These are phyloP conservation scores for Apocheima hispidaria DNA, from an alignment of 2,888 invertebrate genomes.

Conservation along the genomic window DNA sequence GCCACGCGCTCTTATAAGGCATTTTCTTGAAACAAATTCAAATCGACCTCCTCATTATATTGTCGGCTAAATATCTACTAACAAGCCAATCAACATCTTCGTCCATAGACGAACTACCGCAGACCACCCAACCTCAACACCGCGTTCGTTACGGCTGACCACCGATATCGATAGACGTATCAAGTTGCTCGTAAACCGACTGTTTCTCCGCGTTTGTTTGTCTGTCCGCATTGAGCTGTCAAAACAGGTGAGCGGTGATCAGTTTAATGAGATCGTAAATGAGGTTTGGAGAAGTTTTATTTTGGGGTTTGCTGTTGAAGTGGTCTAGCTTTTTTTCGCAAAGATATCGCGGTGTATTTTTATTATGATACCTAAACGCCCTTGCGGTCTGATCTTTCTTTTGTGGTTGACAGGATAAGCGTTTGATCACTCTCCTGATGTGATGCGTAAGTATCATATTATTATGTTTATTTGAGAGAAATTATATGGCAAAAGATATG, in stretches of 20 bases:
- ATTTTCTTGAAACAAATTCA: too few relatives aligned
- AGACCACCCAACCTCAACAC: slow-evolving; percentile 29
- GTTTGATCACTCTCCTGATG: too few relatives aligned
- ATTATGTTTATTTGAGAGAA: too few relatives aligned
- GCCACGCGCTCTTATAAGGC: too few relatives aligned
- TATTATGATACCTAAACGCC: background rate
- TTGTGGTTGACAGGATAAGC: too few relatives aligned
- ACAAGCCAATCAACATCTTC: background rate
- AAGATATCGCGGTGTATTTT: background rate
- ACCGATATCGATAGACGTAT: slow-evolving; percentile 43
- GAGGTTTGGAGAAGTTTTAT: slow-evolving; percentile 1
- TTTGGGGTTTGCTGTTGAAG: slow-evolving; percentile 1
- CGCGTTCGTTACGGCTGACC: slow-evolving; percentile 23
- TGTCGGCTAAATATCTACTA: background rate
- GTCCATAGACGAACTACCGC: slow-evolving; percentile 1
- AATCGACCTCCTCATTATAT: too few relatives aligned
- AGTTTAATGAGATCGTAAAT: slow-evolving; percentile 29
- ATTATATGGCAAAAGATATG: too few relatives aligned
- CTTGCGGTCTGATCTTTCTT: background rate
- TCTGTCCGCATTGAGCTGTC: slow-evolving; percentile 41
- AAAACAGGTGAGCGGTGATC: slow-evolving; percentile 45
- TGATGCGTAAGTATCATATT: too few relatives aligned
- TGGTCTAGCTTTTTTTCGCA: background rate
- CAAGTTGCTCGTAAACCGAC: slow-evolving; percentile 43
- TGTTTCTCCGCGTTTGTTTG: slow-evolving; percentile 39